Evolutionary conservation across 2,888 invertebrate genomes (phyloP), one percentile per base, ranked within the genome.

Genomic region (Philereme vetulata): DNA sequence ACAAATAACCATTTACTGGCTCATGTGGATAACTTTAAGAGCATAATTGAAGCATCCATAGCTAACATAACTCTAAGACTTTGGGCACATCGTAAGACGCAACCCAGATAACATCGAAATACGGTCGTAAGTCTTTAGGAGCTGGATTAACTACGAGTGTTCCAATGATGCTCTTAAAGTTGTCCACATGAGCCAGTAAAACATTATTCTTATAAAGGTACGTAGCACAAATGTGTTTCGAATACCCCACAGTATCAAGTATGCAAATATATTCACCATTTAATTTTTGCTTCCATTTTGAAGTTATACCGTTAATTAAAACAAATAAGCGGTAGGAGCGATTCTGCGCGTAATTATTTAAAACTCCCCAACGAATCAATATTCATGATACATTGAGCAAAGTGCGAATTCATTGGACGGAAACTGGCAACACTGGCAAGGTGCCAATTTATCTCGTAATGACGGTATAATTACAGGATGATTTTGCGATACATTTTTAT

Each of bases 341-440:
- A 50, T 49, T 52, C 59, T 45, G 40, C 42, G 53, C 45, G 58
- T 64, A 66, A 68, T 68, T 67, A 68, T 66, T 68, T 68, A 66
- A 68, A 68, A 64, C 65, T 58, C 54, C 43, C 58, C 49, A 60
- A 60, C 56, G 62, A 65, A 68, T 68, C 61, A 66, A 68, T 68
- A 68, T 68, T 62, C 68, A 68, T 65, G 68, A 67, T 64, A 66
- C 63, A 58, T 66, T 46, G 63, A 51, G 57, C 48, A 58, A 62
- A 67, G 65, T 60, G 65, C 47, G 63, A 62, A 64, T 65, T 62
- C 55, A 62, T 62, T 56, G 49, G 56, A 46, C 21, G 56, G 57
- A 40, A 54, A 36, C 55, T 51, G 60, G 60, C 51, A 60, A 42
- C 35, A 33, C 58, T 67, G 67, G 65, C 67, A 58, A 64, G 62